phyloP scores from a whole-genome alignment of 2,113 vertebrate genomes.

The Ascaphus truei region DNA sequence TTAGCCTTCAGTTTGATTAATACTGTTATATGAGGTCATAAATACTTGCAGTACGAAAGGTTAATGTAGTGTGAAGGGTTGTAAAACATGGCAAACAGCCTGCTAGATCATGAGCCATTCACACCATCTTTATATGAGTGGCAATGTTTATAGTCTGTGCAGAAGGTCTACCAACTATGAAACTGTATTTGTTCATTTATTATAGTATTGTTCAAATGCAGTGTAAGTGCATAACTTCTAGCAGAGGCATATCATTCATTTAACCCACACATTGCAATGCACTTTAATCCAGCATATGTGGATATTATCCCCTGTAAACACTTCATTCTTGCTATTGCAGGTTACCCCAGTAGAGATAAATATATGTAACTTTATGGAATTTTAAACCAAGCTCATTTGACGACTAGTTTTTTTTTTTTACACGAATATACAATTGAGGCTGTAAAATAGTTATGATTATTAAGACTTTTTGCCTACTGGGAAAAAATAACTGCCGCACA shows the following conservation, averaged over 20 bases:
- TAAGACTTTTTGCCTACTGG: too few relatives aligned
- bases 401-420: too few relatives aligned
- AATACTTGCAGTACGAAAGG: slow-evolving; percentile 75
- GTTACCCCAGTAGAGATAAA: too few relatives aligned
- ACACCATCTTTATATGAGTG: slow-evolving; percentile 51
- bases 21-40: slow-evolving; percentile 75
- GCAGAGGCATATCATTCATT: background rate
- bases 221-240: background rate
- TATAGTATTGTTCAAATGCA: background rate
- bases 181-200: slow-evolving; percentile 23
- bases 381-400: too few relatives aligned
- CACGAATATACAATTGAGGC: too few relatives aligned
- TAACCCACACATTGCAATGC: too few relatives aligned
- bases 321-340: too few relatives aligned
- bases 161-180: slow-evolving; percentile 9
- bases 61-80: slow-evolving; percentile 79
- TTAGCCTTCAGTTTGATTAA: slow-evolving; percentile 74
- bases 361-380: too few relatives aligned
- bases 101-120: slow-evolving; percentile 73
- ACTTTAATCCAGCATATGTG: too few relatives aligned
- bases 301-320: too few relatives aligned
- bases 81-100: slow-evolving; percentile 67
- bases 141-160: slow-evolving; percentile 33
- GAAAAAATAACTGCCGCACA: too few relatives aligned
- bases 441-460: too few relatives aligned